Evolutionary conservation across 2,888 invertebrate species (phyloP), one percentile per base, ranked within the genome.

Genomic region (Lasioglossum pauxillum): DNA sequence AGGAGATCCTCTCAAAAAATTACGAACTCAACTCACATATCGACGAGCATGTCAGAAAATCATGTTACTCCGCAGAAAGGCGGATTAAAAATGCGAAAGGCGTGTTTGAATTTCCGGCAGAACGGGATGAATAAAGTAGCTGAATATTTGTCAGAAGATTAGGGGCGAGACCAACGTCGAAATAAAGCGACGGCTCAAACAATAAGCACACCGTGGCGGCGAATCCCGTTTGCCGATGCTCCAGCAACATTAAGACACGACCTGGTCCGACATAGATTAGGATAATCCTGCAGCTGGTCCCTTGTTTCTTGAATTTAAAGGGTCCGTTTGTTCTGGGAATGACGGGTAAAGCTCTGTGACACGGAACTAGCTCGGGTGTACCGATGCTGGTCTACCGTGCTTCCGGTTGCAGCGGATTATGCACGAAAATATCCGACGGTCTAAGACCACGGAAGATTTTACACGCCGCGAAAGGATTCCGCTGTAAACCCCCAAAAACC

Each of bases 241-340:
- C 16, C 31, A 16, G 27, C 5, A 31, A 64, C 27, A 31, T 94
- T 93, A 90, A 91, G 90, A 89, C 88, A 86, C 88, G 86, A 76
- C 35, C 77, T 67, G 90, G 91, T 91, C 90, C 87, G 84, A 91
- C 81, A 92, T 91, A 93, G 92, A 93, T 92, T 86, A 79, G 73
- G 79, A 82, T 79, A 81, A 85, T 73, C 81, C 82, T n/a, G 44
- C n/a, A 19, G 38, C n/a, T 12, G 53, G 71, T 41, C 76, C 41
- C 19, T 60, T 81, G 86, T 80, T 84, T 49, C 75, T 31, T 38
- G 80, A 84, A 81, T 83, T 84, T 86, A 75, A 85, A 78, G 75
- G 75, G 38, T 67, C 46, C 60, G 77, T 69, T 75, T 64, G 75
- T 44, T 49, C 80, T 31, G 78, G 64, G 60, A 80, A 75, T 60